Conservation (phyloP, 2,888 invertebrate genomes). For the Pantelozetes paolii region DNA sequence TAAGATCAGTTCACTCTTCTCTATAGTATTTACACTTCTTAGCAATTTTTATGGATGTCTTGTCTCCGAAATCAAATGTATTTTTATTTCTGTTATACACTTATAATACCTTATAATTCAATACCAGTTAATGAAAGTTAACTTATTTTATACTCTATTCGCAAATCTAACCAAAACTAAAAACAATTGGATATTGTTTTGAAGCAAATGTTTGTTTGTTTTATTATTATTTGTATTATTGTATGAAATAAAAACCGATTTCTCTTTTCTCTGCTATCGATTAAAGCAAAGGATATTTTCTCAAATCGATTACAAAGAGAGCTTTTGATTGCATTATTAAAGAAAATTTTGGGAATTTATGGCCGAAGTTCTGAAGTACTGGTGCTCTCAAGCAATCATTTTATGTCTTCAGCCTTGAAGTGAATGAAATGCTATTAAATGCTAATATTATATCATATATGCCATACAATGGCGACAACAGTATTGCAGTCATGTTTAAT, state of each 20-base stretch:
- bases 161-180: neutral
- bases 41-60: constrained; percentile 22
- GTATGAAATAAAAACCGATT: neutral
- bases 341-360: neutral
- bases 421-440: constrained; percentile 33
- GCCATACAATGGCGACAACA: neutral
- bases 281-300: neutral
- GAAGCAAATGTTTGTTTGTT: neutral
- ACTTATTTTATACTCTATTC: constrained; percentile 22
- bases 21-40: constrained; percentile 6
- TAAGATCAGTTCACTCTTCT: neutral
- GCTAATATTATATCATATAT: neutral
- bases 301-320: neutral
- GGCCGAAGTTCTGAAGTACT: neutral
- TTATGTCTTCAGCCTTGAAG: constrained; percentile 34
- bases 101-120: neutral
- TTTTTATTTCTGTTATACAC: neutral
- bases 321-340: neutral
- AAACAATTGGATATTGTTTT: constrained; percentile 33
- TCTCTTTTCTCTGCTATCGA: neutral
- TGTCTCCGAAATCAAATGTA: neutral
- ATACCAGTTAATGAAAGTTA: constrained; percentile 9
- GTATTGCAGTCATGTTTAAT: constrained; percentile 15
- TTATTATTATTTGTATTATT: neutral
- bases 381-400: constrained; percentile 17